phyloP scores from a whole-genome alignment of 1,140 invertebrate genomes.

The Nylanderia fulva region DNA sequence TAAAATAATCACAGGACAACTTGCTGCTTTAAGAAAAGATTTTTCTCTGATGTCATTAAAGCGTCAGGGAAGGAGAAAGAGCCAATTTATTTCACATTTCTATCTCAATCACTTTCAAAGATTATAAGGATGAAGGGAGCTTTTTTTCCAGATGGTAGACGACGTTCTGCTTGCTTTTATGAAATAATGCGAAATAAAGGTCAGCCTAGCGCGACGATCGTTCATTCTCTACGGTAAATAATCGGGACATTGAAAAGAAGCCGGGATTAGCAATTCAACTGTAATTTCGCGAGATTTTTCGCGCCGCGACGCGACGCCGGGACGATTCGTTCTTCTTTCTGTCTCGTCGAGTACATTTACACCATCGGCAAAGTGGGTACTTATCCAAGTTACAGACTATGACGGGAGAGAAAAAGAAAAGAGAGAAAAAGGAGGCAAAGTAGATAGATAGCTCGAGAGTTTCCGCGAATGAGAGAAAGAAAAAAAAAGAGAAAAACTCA shows the following conservation, averaged over 20 bases:
- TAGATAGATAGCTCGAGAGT: slow-evolving; percentile 41
- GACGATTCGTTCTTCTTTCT: slow-evolving; percentile 48
- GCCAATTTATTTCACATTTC: slow-evolving; percentile 22
- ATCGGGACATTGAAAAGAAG: slow-evolving; percentile 21
- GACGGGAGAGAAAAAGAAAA: background rate
- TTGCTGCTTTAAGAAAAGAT: background rate
- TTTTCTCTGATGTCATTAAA: slow-evolving; percentile 17
- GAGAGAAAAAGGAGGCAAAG: slow-evolving; percentile 38
- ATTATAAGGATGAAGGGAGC: background rate
- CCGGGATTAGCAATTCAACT: slow-evolving; percentile 57
- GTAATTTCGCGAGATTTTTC: slow-evolving; percentile 61
- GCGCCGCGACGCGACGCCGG: background rate
- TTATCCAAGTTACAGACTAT: slow-evolving; percentile 68
- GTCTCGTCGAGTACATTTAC: slow-evolving; percentile 66
- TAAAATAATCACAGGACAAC: slow-evolving; percentile 6
- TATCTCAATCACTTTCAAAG: slow-evolving; percentile 12
- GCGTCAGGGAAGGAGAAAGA: background rate
- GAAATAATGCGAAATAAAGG: slow-evolving; percentile 27
- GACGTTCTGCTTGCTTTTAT: slow-evolving; percentile 54
- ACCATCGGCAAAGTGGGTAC: slow-evolving; percentile 71
- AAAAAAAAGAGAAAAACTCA: slow-evolving; percentile 21
- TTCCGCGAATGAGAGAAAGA: background rate
- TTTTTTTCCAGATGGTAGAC: background rate
- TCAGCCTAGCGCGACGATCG: slow-evolving; percentile 1
- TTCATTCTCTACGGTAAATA: slow-evolving; percentile 51